These are phyloP conservation scores for Anser brachyrhynchus DNA, from an alignment of 2,113 vertebrate species.

Conservation along the genomic window DNA sequence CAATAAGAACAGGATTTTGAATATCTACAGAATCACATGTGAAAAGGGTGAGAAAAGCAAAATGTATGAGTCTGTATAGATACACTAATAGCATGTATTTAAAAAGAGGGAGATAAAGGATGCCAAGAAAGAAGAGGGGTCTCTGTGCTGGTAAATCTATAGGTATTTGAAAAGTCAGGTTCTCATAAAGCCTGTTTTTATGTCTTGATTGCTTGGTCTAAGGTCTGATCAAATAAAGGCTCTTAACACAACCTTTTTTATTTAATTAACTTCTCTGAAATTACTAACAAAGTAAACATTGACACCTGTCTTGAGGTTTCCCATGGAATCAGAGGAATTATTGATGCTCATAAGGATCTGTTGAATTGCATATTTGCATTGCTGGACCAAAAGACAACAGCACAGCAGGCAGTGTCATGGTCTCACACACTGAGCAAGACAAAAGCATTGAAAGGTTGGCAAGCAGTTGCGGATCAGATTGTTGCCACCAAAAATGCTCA, in stretches of 20 bases:
- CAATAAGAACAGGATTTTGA: background rate
- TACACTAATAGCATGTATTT: background rate
- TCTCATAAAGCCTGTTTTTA: background rate
- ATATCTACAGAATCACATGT: background rate
- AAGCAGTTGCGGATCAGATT: background rate
- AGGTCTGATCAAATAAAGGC: background rate
- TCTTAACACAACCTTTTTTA: background rate
- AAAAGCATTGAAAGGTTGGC: background rate
- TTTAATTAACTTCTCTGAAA: background rate
- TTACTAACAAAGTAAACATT: background rate
- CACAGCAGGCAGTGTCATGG: background rate
- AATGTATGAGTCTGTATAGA: background rate
- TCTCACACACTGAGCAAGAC: background rate
- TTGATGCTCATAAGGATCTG: rapidly evolving
- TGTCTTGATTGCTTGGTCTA: background rate
- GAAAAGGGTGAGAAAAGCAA: background rate
- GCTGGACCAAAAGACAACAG: background rate
- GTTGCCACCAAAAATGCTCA: background rate
- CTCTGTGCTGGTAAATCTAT: background rate
- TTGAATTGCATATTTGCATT: background rate
- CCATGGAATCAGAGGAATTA: background rate
- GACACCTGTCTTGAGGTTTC: background rate
- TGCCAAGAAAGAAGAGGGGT: rapidly evolving
- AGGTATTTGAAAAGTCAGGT: background rate
- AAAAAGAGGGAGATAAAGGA: background rate